Evolutionary conservation across 2,113 vertebrate genomes (phyloP).

Genomic region (Pygoscelis antarcticus): DNA sequence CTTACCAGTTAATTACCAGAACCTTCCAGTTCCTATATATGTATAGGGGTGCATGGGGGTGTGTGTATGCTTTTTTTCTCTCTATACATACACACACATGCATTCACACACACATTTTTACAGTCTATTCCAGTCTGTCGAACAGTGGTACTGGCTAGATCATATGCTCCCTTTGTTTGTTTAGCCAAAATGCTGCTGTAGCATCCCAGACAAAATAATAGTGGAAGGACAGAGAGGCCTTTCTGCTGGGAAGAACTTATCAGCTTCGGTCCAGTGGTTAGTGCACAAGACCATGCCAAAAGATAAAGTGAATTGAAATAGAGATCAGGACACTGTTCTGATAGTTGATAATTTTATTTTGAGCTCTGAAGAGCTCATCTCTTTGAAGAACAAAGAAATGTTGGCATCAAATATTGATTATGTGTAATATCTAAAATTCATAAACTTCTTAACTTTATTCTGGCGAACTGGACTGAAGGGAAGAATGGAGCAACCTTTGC

Average conservation of each 20-base stretch:
- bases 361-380: neutral
- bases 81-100: fast-evolving
- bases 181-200: neutral
- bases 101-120: neutral
- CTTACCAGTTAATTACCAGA: neutral
- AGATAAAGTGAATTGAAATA: neutral
- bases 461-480: neutral
- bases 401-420: constrained; percentile 37
- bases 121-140: neutral
- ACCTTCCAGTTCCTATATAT: neutral
- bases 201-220: neutral
- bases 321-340: neutral
- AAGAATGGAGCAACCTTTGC: neutral
- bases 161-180: neutral
- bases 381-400: constrained; percentile 29
- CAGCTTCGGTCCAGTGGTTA: neutral
- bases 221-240: neutral
- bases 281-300: neutral
- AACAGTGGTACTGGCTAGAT: neutral
- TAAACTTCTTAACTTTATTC: neutral
- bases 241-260: neutral
- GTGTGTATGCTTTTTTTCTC: fast-evolving
- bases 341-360: neutral
- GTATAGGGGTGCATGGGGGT: no score
- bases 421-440: neutral